Evolutionary conservation across 2,113 vertebrate species (phyloP).

Genomic region (Zapornia atra): DNA sequence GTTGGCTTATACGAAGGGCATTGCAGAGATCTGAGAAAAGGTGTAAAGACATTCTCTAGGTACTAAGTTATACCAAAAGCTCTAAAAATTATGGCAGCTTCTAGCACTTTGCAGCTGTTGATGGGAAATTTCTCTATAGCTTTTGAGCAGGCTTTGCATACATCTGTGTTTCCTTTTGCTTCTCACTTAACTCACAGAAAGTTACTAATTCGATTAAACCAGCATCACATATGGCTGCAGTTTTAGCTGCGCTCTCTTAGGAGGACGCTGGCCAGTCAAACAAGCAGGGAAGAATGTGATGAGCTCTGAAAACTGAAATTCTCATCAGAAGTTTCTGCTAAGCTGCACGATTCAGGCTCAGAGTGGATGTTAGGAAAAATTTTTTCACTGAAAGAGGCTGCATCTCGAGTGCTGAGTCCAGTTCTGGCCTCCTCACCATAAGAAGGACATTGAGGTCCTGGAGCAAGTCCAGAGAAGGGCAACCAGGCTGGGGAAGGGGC

Average conservation of each 20-base stretch:
- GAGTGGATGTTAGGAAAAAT: too few species aligned
- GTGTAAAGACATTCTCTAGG: background rate
- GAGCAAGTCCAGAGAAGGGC: too few species aligned
- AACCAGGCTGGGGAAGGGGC: too few species aligned
- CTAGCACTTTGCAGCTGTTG: background rate
- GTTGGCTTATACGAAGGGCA: background rate
- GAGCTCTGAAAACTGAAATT: background rate
- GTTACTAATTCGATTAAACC: background rate
- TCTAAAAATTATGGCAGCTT: background rate
- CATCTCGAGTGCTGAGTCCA: too few species aligned
- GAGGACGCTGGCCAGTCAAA: background rate
- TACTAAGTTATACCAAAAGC: background rate
- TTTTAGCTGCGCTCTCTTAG: background rate
- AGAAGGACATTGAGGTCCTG: too few species aligned
- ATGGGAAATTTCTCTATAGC: background rate
- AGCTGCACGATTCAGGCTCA: background rate
- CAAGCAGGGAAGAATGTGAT: background rate
- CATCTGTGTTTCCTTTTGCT: background rate
- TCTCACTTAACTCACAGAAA: background rate
- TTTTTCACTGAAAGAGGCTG: too few species aligned
- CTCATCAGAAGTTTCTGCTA: conserved; percentile 7
- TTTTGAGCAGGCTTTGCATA: background rate
- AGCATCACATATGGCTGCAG: background rate
- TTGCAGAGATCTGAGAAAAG: background rate
- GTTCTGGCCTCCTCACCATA: too few species aligned